These are phyloP conservation scores for Cisticola juncidis DNA, from an alignment of 2,113 vertebrate species.

Conservation along the genomic window DNA sequence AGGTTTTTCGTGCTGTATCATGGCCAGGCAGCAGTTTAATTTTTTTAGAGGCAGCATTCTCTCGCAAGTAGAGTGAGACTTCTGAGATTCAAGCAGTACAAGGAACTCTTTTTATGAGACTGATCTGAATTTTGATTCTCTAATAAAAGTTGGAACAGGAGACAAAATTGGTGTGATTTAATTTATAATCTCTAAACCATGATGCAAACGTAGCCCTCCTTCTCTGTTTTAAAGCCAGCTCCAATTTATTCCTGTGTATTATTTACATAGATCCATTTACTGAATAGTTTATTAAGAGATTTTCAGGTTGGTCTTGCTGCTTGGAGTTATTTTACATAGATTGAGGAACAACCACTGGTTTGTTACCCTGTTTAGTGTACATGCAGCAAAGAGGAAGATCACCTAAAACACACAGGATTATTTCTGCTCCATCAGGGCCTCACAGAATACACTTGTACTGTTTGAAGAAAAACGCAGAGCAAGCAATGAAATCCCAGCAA, in stretches of 20 bases:
- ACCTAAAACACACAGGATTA: not conserved
- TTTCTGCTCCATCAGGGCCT: not conserved
- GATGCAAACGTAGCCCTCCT: not conserved
- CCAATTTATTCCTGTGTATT: not conserved
- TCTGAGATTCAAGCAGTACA: not conserved
- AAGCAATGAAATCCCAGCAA: not conserved
- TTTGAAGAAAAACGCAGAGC: not conserved
- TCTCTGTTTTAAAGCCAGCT: not conserved
- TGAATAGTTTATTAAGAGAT: constrained; percentile 46
- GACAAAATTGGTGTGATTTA: constrained; percentile 53
- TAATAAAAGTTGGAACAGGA: constrained; percentile 43
- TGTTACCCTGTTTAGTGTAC: not conserved
- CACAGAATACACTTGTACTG: not conserved
- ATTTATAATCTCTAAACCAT: constrained; percentile 35
- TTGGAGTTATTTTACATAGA: constrained; percentile 17
- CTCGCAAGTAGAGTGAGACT: not conserved
- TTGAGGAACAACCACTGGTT: not conserved
- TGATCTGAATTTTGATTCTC: constrained; percentile 58
- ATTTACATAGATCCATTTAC: constrained; percentile 29
- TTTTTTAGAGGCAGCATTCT: not conserved
- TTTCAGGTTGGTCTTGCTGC: not conserved
- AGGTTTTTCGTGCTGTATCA: not conserved
- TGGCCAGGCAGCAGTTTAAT: not conserved
- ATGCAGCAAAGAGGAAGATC: not conserved
- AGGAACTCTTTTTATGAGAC: constrained; percentile 5